Percentiles rank a stretch among this genome's conserved stretches.
phyloP scores from a whole-genome alignment of 1,140 invertebrate species.

The Megalopta genalis region DNA sequence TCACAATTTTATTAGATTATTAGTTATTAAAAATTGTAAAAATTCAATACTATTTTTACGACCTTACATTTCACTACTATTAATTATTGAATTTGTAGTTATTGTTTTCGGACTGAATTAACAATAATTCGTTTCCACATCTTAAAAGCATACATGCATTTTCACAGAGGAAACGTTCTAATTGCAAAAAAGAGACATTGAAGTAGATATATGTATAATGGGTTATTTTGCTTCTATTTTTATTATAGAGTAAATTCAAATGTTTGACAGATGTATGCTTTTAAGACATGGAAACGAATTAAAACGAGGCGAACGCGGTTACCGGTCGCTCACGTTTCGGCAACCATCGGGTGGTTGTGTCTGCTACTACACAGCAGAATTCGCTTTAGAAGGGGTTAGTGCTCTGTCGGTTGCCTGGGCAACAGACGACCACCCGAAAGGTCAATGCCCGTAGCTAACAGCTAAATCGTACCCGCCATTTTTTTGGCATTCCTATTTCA shows the following conservation, averaged over 20 bases:
- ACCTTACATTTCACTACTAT: constrained; percentile 10
- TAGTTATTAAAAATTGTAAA: neutral
- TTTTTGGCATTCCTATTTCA: neutral
- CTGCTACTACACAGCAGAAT: constrained; percentile 18
- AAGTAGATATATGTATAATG: neutral
- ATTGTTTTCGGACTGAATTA: neutral
- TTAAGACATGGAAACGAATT: constrained; percentile 58
- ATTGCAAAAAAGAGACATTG: neutral
- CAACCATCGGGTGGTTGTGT: constrained; percentile 37
- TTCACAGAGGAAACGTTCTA: no score
- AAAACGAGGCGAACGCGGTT: constrained; percentile 5
- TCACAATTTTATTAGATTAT: neutral
- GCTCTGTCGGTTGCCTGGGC: constrained; percentile 66
- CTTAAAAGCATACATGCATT: constrained; percentile 18
- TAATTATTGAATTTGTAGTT: neutral
- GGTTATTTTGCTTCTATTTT: neutral
- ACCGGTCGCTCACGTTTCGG: constrained; percentile 32
- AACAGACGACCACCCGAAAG: constrained; percentile 59
- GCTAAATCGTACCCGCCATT: constrained; percentile 5
- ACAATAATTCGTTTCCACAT: constrained; percentile 29
- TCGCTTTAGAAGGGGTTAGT: constrained; percentile 59
- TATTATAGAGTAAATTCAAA: neutral
- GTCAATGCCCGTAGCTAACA: constrained; percentile 59
- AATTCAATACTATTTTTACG: neutral
- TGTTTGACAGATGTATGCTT: constrained; percentile 13